Conservation (phyloP, 2,888 invertebrate species). For the Notodromas monacha region DNA sequence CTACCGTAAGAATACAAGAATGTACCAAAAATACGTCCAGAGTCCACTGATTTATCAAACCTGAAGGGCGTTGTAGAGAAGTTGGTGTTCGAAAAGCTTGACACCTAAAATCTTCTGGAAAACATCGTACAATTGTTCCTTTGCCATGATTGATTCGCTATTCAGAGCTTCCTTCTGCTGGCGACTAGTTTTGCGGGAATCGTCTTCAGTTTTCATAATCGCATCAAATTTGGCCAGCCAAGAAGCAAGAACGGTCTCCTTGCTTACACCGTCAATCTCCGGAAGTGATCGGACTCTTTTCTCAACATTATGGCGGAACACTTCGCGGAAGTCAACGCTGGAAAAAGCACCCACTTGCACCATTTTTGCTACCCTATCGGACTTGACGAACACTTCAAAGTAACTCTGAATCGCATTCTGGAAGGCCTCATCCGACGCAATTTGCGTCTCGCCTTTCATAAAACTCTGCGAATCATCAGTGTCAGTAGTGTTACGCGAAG, state of each 20-base stretch:
- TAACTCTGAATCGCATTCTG: constrained; percentile 92
- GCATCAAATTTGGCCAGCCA: constrained; percentile 99
- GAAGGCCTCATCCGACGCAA: constrained; percentile 88
- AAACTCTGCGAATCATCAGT: constrained; percentile 49
- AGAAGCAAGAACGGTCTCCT: constrained; percentile 88
- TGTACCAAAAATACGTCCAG: neutral
- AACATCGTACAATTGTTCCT: constrained; percentile 98
- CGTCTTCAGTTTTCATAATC: constrained; percentile 53
- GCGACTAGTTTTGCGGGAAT: constrained; percentile 24
- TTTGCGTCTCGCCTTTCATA: constrained; percentile 90
- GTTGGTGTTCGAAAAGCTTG: constrained; percentile 98
- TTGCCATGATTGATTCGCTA: constrained; percentile 75
- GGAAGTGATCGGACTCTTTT: constrained; percentile 89
- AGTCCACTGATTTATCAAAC: constrained; percentile 18
- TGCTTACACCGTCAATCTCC: constrained; percentile 94
- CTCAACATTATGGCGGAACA: constrained; percentile 89
- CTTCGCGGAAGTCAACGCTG: constrained; percentile 91
- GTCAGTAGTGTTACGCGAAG: neutral
- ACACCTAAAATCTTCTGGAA: constrained; percentile 94
- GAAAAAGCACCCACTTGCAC: constrained; percentile 92
- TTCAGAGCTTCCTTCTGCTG: constrained; percentile 43
- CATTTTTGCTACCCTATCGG: constrained; percentile 80
- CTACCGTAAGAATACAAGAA: too few relatives aligned
- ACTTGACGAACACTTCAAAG: constrained; percentile 78
- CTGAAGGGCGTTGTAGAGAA: constrained; percentile 89